These are phyloP conservation scores for Sebastes goodei DNA, from an alignment of 2,797 vertebrate genomes.

Conservation along the genomic window DNA sequence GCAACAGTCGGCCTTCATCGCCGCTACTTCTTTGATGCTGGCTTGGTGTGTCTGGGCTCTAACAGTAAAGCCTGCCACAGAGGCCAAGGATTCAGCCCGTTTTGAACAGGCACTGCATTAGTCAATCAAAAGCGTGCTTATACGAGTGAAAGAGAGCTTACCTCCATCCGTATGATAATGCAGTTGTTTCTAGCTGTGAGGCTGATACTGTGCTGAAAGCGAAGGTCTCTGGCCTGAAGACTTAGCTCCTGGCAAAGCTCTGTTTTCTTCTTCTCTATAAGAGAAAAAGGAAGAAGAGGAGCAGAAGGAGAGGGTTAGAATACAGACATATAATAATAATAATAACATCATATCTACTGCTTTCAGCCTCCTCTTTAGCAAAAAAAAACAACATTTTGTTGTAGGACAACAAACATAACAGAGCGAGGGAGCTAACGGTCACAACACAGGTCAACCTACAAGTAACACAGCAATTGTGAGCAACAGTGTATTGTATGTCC, in stretches of 20 bases:
- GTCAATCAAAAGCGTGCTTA: background rate
- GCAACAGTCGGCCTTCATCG: too few relatives aligned
- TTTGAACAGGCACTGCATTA: background rate
- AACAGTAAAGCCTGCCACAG: accelerated
- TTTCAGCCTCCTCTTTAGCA: background rate
- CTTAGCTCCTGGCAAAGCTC: constrained; percentile 94
- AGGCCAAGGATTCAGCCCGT: background rate
- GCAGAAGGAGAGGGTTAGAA: background rate
- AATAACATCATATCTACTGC: background rate
- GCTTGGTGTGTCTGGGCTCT: too few relatives aligned
- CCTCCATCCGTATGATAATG: constrained; percentile 96
- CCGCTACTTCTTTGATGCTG: too few relatives aligned
- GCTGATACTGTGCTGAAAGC: constrained; percentile 94
- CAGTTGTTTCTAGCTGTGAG: constrained; percentile 92
- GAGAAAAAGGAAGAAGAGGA: background rate
- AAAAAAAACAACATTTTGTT: background rate
- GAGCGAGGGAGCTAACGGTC: background rate
- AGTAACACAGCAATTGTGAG: background rate
- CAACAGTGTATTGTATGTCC: background rate
- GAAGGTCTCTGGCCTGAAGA: constrained; percentile 94
- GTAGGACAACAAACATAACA: background rate
- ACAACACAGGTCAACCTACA: background rate
- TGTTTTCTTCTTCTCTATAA: constrained; percentile 93
- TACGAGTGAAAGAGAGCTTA: constrained; percentile 52
- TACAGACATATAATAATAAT: background rate